Base-by-base conservation (phyloP, 2,113 vertebrate genomes). In the Sula dactylatra region DNA sequence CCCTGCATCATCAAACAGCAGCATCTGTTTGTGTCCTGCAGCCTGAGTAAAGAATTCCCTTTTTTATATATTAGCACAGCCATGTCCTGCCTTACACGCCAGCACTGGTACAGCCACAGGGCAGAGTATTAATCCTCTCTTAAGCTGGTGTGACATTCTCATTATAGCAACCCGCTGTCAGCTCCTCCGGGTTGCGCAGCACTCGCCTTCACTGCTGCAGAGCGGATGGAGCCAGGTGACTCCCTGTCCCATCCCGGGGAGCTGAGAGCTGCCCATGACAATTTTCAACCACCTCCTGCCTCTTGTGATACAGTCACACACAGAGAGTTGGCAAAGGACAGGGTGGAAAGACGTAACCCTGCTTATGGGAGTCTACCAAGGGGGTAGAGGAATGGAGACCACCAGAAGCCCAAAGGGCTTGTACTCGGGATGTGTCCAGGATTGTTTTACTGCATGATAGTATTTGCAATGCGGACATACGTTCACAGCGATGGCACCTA, bases 291-390 rank as follows among this genome's bases (percentile, higher is more conserved):
- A 29, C 13, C 36, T 61, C 50, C 42, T 29, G 66, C 59, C 77
- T 80, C 58, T 62, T 0, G 1, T 0, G 1, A 20, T 16, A 7
- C 19, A 10, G 21, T 58, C 36, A 22, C 45, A 31, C 0, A 0
- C n/a, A 40, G 45, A 32, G 19, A 54, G 24, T 6, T 1, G 4
- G 8, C 19, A 38, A 54, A 15, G 34, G 62, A 32, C 40, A 17
- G 16, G 14, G 25, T 1, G 7, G 32, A 55, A 52, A 72, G 47
- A 9, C 27, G 11, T 0, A 1, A 49, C 2, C 1, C 31, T 17
- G 9, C 29, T 64, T 21, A 11, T 3, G 15, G 70, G 42, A 34
- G 20, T 38, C 83, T 59, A 7, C 66, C 36, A 13, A 9, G 47
- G 0, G 24, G 59, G 44, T 4, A 44, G 49, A 61, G 40, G 9